Evolutionary conservation across 2,888 invertebrate genomes (phyloP), one percentile per base, ranked within the genome.

Genomic region (Hybos culiciformis): DNA sequence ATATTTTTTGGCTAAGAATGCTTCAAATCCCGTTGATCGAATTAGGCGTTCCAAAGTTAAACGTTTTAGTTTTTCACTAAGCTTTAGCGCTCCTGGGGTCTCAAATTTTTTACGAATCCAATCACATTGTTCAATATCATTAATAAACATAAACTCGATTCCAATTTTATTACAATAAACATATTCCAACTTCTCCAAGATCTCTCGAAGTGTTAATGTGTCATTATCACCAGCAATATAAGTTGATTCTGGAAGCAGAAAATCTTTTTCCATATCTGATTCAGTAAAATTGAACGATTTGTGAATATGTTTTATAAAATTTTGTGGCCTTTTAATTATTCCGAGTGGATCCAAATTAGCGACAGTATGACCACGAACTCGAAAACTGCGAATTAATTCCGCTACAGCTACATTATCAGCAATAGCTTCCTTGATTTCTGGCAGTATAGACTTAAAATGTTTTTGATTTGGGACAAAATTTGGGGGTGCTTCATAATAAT

Each of bases 101-200:
- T 99, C 98, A 73, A 99, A 84, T 49, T 85, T 80, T 65, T 92
- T 84, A 50, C 97, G 74, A 60, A 99, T 96, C 98, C 98, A 99
- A 67, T 97, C 94, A 64, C 94, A 94, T 67, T 97, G 96, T 59
- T 98, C 97, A 68, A 93, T 69, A 26, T 93, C 94, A 69, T 97
- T 97, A 62, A 99, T 94, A 68, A 97, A 98, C 97, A 98, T 98
- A 64, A 93, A 99, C 68, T 99, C 98, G 3, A 94, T 88, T 31
- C 98, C 98, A 56, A 98, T 96, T 66, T 92, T 91, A 55, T 88
- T 80, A 65, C 98, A 99, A 66, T 99, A 99, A 1, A 93, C 85
- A 54, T 83, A 73, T 72, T 97, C 94, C 42, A 98, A 69, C 41
- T 96, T 78, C 48, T 78, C 78, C 48, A 98, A 70, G 60, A 99